Conservation (phyloP, 1,140 invertebrate genomes). For the Heliconius congener region DNA sequence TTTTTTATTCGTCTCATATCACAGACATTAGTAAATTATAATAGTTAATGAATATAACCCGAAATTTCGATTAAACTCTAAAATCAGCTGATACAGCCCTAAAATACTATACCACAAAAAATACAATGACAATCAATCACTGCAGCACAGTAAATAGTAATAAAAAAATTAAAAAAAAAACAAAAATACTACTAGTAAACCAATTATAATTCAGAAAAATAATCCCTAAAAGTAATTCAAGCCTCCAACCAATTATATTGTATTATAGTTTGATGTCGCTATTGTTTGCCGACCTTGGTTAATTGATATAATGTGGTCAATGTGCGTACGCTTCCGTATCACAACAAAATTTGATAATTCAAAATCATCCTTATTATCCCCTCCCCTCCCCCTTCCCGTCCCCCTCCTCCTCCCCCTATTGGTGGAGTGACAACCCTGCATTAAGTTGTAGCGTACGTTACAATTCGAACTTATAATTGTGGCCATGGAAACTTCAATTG, state of each 20-base stretch:
- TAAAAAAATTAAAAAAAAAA: not conserved
- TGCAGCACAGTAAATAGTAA: too few relatives aligned
- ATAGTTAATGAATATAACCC: too few relatives aligned
- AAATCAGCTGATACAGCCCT: too few relatives aligned
- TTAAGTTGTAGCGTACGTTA: constrained; percentile 6
- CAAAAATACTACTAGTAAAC: too few relatives aligned
- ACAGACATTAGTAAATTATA: too few relatives aligned
- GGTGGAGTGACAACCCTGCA: constrained; percentile 3
- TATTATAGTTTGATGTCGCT: not conserved
- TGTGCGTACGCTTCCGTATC: constrained; percentile 19
- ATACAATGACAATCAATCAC: too few relatives aligned
- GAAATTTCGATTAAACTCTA: too few relatives aligned
- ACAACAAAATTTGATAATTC: constrained; percentile 20
- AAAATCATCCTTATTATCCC: constrained; percentile 2
- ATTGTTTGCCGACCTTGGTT: constrained; percentile 20
- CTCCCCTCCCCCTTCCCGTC: not conserved
- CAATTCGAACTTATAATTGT: not conserved
- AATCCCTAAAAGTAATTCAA: not conserved
- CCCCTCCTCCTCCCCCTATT: not conserved
- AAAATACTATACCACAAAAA: too few relatives aligned
- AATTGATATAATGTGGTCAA: not conserved
- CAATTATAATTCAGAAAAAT: too few relatives aligned
- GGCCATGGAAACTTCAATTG: not conserved
- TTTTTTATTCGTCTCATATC: too few relatives aligned
- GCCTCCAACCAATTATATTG: constrained; percentile 5